phyloP scores from a whole-genome alignment of 2,113 vertebrate genomes.

The Diadophis punctatus region DNA sequence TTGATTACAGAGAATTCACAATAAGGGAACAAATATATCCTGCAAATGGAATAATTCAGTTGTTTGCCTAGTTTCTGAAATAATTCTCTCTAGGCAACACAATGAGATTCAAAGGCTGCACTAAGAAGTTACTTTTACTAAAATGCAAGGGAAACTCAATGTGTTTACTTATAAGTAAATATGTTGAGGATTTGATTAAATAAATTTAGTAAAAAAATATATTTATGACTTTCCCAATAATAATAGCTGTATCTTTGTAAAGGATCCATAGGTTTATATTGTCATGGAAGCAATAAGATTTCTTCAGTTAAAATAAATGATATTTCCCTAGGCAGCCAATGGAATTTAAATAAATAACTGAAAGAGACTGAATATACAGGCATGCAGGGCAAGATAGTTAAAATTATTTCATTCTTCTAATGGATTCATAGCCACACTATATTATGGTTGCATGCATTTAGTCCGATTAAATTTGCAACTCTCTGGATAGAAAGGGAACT shows the following conservation, averaged over 20 bases:
- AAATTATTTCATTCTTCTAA: neutral
- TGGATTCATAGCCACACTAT: neutral
- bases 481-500: neutral
- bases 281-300: constrained; percentile 7
- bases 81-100: neutral
- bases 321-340: neutral
- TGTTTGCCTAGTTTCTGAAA: neutral
- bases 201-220: neutral
- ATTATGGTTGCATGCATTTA: neutral
- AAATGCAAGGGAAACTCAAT: neutral
- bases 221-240: neutral
- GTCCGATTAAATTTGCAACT: neutral
- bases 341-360: neutral
- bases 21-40: neutral
- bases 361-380: neutral
- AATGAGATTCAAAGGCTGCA: neutral
- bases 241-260: neutral
- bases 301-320: constrained; percentile 15
- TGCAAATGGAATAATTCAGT: neutral
- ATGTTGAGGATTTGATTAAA: neutral
- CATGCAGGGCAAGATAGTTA: neutral
- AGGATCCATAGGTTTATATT: constrained; percentile 12
- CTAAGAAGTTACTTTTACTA: neutral
- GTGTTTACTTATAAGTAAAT: neutral
- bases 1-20: neutral